Evolutionary conservation across 2,888 invertebrate species (phyloP), one percentile per base, ranked within the genome.

Genomic region (Vannuccia rotundouncinata): DNA sequence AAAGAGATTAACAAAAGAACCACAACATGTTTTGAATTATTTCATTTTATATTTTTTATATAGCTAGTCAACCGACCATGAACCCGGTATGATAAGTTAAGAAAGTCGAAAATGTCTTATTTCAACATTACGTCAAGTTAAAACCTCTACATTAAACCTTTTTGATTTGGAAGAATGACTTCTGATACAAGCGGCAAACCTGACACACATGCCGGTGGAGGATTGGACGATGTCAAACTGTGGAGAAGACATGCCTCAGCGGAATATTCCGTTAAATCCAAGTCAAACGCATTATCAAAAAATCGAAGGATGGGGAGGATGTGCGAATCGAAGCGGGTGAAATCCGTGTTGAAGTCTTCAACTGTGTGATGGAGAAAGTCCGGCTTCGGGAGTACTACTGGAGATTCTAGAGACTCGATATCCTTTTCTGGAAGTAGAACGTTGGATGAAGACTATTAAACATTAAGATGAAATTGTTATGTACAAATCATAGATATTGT

Each of bases 261-360:
- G 2, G 66, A 66, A 22, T 66, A 66, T 27, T 66, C 17, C 17
- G 66, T 66, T 27, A 66, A 66, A 27, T 66, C 66, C 10, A 66
- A 22, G 45, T 22, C 66, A 22, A 66, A 2, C 10, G 66, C 66
- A 27, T 66, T 66, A 5, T 66, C 66, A n/a, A 66, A 27, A 66
- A 66, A 66, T 2, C 66, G 66, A 27, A 5, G 10, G 22, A 66
- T 17, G 22, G 66, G 66, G 22, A 66, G 66, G 5, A 13, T 5
- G 25, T 66, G 66, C 2, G 2, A 27, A 2, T 17, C 2, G 17
- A 17, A 5, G 2, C 25, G 10, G 22, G 66, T 66, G 10, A 5
- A 66, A 13, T 66, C 66, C 22, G 66, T 66, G 66, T 66, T 66
- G 66, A 66, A 66, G 25, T 66, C 66, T 66, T 66, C 66, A 2